These are phyloP conservation scores for Asbolus verrucosus DNA, from an alignment of 1,140 invertebrate species.

Conservation along the genomic window DNA sequence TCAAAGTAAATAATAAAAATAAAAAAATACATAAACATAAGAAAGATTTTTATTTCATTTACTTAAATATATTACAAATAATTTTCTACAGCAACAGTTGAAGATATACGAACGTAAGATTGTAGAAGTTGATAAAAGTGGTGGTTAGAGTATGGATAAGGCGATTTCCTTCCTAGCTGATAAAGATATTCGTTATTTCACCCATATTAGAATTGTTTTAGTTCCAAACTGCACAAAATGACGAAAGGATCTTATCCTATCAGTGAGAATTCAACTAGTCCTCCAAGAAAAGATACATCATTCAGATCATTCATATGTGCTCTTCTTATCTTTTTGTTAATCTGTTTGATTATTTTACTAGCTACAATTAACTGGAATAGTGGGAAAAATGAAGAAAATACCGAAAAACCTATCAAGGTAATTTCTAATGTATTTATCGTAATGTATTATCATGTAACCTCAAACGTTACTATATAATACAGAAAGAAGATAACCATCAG, in stretches of 20 bases:
- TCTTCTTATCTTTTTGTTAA: slow-evolving; percentile 17
- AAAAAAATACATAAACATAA: too few species aligned
- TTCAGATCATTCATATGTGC: slow-evolving; percentile 38
- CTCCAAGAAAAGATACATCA: slow-evolving; percentile 16
- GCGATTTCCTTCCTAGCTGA: slow-evolving; percentile 19
- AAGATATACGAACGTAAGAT: too few species aligned
- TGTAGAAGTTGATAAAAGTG: slow-evolving; percentile 19
- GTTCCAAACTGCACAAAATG: slow-evolving; percentile 15
- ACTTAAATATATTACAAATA: too few species aligned
- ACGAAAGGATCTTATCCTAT: slow-evolving; percentile 34
- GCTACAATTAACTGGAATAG: slow-evolving; percentile 1
- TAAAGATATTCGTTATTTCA: slow-evolving; percentile 11
- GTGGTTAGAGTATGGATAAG: slow-evolving; percentile 29
- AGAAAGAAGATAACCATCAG: too few species aligned
- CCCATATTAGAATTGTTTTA: slow-evolving; percentile 5
- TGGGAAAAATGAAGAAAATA: neutral
- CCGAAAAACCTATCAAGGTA: neutral
- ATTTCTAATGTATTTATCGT: neutral
- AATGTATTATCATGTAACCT: too few species aligned
- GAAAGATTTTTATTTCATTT: too few species aligned
- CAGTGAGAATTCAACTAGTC: neutral
- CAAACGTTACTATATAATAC: too few species aligned
- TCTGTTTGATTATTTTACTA: slow-evolving; percentile 36
- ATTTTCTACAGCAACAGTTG: too few species aligned
- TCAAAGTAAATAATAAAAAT: too few species aligned